Conservation (phyloP, 2,797 vertebrate genomes). For the Neoniphon sammara region DNA sequence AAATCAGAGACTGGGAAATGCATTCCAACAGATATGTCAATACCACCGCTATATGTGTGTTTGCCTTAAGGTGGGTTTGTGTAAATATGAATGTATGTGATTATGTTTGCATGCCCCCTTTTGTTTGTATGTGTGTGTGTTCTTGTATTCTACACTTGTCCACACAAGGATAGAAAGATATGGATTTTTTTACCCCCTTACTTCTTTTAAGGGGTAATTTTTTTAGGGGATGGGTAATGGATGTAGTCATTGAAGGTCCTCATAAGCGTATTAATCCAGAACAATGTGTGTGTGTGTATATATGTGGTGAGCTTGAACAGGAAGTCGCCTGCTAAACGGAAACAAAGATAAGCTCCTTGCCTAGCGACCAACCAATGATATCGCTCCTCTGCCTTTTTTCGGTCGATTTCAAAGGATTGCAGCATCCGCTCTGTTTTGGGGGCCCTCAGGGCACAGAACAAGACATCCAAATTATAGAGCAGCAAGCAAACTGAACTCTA, state of each 20-base stretch:
- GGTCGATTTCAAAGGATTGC: constrained; percentile 78
- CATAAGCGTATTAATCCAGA: too few species aligned
- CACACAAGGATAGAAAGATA: too few species aligned
- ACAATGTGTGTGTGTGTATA: constrained; percentile 1
- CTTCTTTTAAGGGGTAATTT: too few species aligned
- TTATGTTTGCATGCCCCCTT: not conserved
- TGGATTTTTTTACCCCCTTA: too few species aligned
- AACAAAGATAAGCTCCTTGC: constrained; percentile 43
- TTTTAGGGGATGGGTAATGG: too few species aligned
- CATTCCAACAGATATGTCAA: too few species aligned
- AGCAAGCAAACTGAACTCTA: constrained; percentile 46
- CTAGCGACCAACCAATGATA: constrained; percentile 48
- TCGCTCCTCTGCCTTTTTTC: constrained; percentile 26
- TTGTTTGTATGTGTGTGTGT: not conserved
- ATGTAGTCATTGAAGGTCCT: too few species aligned
- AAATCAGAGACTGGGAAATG: too few species aligned
- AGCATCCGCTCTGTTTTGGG: constrained; percentile 63
- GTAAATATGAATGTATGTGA: not conserved
- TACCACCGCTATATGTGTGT: not conserved
- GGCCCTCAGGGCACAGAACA: constrained; percentile 54
- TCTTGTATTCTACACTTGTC: too few species aligned
- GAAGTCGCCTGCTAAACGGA: constrained; percentile 40
- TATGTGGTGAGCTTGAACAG: constrained; percentile 12
- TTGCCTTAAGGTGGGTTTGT: not conserved
- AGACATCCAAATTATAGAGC: constrained; percentile 56